Conservation (phyloP, 2,888 invertebrate species). For the Himalopsyche kuldschensis region DNA sequence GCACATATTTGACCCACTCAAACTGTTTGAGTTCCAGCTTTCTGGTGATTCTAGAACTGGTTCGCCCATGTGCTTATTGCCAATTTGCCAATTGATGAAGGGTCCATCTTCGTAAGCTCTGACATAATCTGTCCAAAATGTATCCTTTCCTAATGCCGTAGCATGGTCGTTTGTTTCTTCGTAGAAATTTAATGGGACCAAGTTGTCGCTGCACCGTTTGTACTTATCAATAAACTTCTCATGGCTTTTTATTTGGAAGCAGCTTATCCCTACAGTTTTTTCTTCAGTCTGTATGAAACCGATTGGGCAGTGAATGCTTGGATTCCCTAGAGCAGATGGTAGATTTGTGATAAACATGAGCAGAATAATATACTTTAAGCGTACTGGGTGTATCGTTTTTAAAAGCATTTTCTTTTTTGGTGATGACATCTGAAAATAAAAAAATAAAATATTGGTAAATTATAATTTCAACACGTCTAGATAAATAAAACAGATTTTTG, state of each 20-base stretch:
- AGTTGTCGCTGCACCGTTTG: conserved; percentile 51
- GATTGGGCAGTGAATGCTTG: conserved; percentile 47
- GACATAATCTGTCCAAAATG: conserved; percentile 55
- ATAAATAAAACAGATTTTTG: no score
- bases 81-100: conserved; percentile 52
- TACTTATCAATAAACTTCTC: conserved; percentile 50
- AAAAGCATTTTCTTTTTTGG: background rate
- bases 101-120: conserved; percentile 53
- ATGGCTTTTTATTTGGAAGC: conserved; percentile 51
- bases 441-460: background rate
- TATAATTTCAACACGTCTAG: no score
- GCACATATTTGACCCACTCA: conserved; percentile 43
- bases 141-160: conserved; percentile 10
- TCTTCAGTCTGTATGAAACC: conserved; percentile 48
- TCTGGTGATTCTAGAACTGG: background rate
- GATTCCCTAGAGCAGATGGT: background rate
- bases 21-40: background rate
- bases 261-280: conserved; percentile 44
- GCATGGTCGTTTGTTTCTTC: conserved; percentile 8
- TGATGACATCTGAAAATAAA: background rate
- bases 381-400: background rate
- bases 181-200: conserved; percentile 33
- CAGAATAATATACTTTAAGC: background rate
- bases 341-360: background rate
- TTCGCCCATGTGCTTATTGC: conserved; percentile 44